phyloP scores from a whole-genome alignment of 1,140 invertebrate genomes.

The Daktulosphaira vitifoliae region DNA sequence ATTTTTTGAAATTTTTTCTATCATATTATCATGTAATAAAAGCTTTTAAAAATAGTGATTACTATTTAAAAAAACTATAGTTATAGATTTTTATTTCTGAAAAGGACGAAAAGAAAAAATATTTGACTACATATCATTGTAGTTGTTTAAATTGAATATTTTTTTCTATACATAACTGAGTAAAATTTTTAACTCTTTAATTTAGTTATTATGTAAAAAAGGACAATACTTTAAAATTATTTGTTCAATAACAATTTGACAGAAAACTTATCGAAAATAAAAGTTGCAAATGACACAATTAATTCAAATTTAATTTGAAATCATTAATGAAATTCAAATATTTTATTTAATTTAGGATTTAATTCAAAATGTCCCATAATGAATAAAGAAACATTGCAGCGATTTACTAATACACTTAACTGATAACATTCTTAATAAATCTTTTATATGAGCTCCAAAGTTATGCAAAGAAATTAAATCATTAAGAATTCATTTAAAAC shows the following conservation, averaged over 20 bases:
- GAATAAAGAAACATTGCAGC: neutral
- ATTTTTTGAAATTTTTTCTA: no score
- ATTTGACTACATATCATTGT: no score
- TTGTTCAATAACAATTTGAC: neutral
- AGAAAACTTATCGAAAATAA: constrained; percentile 6
- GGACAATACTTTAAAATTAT: neutral
- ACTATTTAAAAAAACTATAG: no score
- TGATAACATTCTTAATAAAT: neutral
- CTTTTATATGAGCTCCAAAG: neutral
- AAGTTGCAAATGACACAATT: neutral
- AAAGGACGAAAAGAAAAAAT: no score
- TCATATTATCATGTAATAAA: no score
- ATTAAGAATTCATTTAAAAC: neutral
- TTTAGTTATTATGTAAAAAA: neutral
- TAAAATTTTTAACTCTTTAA: no score
- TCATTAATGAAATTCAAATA: neutral
- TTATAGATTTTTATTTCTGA: no score
- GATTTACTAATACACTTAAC: neutral
- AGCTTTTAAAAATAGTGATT: no score
- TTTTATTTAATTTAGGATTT: neutral
- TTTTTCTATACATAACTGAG: no score
- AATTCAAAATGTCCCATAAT: neutral
- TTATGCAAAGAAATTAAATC: neutral
- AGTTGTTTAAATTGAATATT: no score
- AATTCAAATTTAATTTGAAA: neutral